phyloP scores from a whole-genome alignment of 1,140 invertebrate species.

The Drosophila ironensis region DNA sequence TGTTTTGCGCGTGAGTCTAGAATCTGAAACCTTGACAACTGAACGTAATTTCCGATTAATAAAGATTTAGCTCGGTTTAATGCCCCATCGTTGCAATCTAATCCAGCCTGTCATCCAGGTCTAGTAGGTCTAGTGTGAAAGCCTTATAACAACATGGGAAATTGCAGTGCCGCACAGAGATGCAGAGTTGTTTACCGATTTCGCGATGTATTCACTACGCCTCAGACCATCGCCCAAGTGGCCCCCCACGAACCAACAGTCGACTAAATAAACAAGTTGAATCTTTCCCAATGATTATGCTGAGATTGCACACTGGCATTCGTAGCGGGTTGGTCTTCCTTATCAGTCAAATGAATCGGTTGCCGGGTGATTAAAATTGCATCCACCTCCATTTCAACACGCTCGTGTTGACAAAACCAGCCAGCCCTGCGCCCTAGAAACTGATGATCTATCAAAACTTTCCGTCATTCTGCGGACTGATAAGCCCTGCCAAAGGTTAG shows the following conservation, averaged over 20 bases:
- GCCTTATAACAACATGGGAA: too few relatives aligned
- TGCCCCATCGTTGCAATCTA: background rate
- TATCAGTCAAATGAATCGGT: slow-evolving; percentile 6
- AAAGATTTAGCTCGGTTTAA: too few relatives aligned
- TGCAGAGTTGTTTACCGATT: slow-evolving; percentile 61
- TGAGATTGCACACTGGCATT: background rate
- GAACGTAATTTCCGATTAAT: too few relatives aligned
- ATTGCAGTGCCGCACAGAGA: background rate
- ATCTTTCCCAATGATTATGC: slow-evolving; percentile 8
- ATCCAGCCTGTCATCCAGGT: background rate
- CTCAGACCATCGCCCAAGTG: background rate
- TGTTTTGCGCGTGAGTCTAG: background rate
- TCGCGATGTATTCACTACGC: background rate
- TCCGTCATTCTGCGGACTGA: slow-evolving; percentile 17
- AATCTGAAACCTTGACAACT: slow-evolving; percentile 4
- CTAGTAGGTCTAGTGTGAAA: too few relatives aligned
- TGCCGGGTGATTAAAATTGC: slow-evolving; percentile 51
- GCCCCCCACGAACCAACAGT: slow-evolving; percentile 50
- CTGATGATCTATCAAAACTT: slow-evolving; percentile 46
- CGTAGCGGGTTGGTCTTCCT: background rate
- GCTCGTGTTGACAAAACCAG: slow-evolving; percentile 15
- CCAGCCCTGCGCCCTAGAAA: slow-evolving; percentile 23
- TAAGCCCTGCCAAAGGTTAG: slow-evolving; percentile 36
- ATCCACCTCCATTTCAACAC: slow-evolving; percentile 41
- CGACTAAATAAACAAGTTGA: background rate